Conservation (phyloP, 2,888 invertebrate genomes). For the Globia sparganii region DNA sequence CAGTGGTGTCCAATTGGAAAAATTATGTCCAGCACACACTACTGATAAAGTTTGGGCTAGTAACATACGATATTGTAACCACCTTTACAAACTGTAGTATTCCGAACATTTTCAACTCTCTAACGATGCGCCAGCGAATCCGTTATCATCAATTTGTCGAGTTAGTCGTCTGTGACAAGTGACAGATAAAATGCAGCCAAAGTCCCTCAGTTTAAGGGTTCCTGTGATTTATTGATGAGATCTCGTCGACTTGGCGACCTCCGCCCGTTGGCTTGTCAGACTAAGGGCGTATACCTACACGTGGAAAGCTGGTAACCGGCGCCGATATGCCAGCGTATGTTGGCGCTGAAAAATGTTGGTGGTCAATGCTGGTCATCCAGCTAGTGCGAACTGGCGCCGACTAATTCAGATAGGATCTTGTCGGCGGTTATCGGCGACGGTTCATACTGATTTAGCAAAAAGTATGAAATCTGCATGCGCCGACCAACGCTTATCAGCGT, state of each 20-base stretch:
- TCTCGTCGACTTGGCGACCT: slow-evolving; percentile 48
- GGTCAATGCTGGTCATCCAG: neutral
- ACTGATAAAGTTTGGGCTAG: neutral
- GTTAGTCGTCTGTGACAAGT: slow-evolving; percentile 74
- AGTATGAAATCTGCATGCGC: neutral
- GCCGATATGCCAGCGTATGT: neutral
- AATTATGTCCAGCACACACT: neutral
- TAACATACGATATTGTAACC: slow-evolving; percentile 7
- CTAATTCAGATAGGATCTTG: neutral
- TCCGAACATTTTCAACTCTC: slow-evolving; percentile 53
- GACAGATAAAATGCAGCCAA: slow-evolving; percentile 82
- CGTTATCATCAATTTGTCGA: slow-evolving; percentile 80
- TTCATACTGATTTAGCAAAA: neutral
- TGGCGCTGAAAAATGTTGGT: neutral
- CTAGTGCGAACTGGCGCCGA: neutral
- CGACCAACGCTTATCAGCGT: neutral
- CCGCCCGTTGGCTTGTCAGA: slow-evolving; percentile 52
- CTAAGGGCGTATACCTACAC: neutral
- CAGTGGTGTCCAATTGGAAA: neutral
- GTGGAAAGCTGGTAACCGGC: neutral
- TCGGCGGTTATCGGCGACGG: neutral
- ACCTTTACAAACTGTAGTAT: slow-evolving; percentile 37
- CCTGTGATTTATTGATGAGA: slow-evolving; percentile 80
- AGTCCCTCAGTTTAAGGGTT: slow-evolving; percentile 67
- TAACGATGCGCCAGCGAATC: slow-evolving; percentile 68